Evolutionary conservation across 1,140 invertebrate species (phyloP), one percentile per base, ranked within the genome.

Genomic region (Leucophenga varia): DNA sequence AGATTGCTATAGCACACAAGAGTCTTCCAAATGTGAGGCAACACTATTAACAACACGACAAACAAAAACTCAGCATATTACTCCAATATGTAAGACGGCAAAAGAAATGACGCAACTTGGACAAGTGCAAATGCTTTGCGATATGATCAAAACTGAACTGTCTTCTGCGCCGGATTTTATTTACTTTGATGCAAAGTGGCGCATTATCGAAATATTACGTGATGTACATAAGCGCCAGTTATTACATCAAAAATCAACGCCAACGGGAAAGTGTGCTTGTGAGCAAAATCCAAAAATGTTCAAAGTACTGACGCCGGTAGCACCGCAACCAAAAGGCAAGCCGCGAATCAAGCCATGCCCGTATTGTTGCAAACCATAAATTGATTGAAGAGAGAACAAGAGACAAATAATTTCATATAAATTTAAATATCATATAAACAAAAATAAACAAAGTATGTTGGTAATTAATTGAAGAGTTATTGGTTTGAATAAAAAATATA

Each of bases 171-270:
- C 65, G 0, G 65, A 70, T 17, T 55, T 55, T 4, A 44, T 64
- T 16, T 70, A 58, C 36, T 60, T 51, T 17, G 59, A 71, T 41
- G 59, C 67, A 31, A 70, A 70, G 43, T 70, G 65, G 65, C 57
- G 54, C 8, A 70, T 70, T n/a, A 67, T 70, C 3, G 67, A 63
- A 14, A 52, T 70, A 3, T 14, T 70, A 7, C 53, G 57, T 7
- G 67, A 70, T 3, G 61, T 70, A 0, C 61, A 70, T 25, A 58
- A 55, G 9, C 47, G 52, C 2, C 54, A 60, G 35, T 25, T 69
- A 43, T 45, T 59, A 5, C 43, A 52, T 18, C n/a, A 30, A n/a
- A 63, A 55, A 30, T 44, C 39, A 12, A 18, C 18, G 0, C 42
- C 51, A 2, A 3, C 30, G 5, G 8, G 8, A 9, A 35, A 4